A percentile compares a stretch with the other conserved stretches of the same genome.
Conservation (phyloP, 1,140 invertebrate species). For the Halesus radiatus region DNA sequence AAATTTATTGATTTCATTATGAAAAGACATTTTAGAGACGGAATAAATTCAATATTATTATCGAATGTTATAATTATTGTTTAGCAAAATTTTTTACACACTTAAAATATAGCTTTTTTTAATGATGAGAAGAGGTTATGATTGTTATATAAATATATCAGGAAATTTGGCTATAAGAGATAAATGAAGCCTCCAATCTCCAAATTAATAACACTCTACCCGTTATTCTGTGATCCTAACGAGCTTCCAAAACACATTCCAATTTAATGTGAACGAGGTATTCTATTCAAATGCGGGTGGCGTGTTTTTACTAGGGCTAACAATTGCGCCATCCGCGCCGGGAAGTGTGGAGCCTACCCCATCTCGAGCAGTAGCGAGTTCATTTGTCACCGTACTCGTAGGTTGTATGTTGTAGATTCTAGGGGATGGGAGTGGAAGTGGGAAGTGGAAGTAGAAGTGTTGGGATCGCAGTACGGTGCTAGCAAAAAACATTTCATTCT, state of each 20-base stretch:
- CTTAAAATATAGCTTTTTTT: too few relatives aligned
- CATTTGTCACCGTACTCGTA: conserved; percentile 24
- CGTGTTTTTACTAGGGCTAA: conserved; percentile 11
- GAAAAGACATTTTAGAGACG: too few relatives aligned
- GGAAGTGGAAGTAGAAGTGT: not conserved
- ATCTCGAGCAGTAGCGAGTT: conserved; percentile 1
- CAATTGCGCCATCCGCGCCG: conserved; percentile 1
- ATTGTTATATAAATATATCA: not conserved
- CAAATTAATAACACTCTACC: not conserved
- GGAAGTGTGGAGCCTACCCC: conserved; percentile 1
- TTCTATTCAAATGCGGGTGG: not conserved
- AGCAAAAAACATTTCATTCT: not conserved
- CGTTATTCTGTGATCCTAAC: not conserved
- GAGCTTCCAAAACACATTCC: conserved; percentile 7
- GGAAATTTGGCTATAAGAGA: not conserved
- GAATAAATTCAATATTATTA: too few relatives aligned
- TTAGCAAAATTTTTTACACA: too few relatives aligned
- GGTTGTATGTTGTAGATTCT: not conserved
- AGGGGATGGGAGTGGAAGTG: not conserved
- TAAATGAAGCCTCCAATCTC: not conserved
- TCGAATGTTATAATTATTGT: too few relatives aligned
- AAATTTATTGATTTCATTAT: too few relatives aligned
- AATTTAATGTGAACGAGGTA: conserved; percentile 18
- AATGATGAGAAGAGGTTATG: not conserved
- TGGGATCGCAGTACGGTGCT: not conserved